phyloP scores from a whole-genome alignment of 2,113 vertebrate species.

The Spilogale gracilis region DNA sequence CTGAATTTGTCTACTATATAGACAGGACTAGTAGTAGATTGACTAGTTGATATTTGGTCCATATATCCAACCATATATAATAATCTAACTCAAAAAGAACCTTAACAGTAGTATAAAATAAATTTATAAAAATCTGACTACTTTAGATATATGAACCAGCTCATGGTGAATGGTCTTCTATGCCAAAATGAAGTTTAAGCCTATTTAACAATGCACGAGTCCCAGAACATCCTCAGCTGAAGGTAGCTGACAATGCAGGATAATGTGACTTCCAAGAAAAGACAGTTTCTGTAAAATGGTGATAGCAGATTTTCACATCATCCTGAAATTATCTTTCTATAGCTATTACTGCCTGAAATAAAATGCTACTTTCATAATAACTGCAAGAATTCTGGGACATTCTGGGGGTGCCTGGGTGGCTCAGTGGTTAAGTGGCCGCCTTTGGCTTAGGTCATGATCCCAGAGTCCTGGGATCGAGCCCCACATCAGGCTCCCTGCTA shows the following conservation, averaged over 20 bases:
- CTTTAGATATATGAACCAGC: neutral
- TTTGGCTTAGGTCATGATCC: too few species aligned
- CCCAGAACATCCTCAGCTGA: neutral
- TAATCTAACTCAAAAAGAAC: neutral
- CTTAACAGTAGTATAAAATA: neutral
- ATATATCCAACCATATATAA: neutral
- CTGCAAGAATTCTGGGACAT: conserved; percentile 16
- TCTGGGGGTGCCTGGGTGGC: neutral
- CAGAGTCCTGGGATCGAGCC: too few species aligned
- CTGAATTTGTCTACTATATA: neutral
- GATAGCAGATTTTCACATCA: neutral
- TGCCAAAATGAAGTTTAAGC: neutral
- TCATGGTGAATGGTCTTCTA: neutral
- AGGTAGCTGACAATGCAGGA: neutral
- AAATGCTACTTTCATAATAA: conserved; percentile 12
- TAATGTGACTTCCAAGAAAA: neutral
- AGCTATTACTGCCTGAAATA: conserved; percentile 42
- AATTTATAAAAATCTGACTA: neutral
- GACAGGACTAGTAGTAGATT: neutral
- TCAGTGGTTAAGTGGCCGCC: too few species aligned
- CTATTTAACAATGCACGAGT: neutral
- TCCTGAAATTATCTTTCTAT: neutral
- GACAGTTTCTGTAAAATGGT: neutral
- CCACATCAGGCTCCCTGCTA: too few species aligned
- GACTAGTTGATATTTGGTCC: neutral